These are phyloP conservation scores for Nansenia antarctica DNA, from an alignment of 2,113 vertebrate species.

Conservation along the genomic window DNA sequence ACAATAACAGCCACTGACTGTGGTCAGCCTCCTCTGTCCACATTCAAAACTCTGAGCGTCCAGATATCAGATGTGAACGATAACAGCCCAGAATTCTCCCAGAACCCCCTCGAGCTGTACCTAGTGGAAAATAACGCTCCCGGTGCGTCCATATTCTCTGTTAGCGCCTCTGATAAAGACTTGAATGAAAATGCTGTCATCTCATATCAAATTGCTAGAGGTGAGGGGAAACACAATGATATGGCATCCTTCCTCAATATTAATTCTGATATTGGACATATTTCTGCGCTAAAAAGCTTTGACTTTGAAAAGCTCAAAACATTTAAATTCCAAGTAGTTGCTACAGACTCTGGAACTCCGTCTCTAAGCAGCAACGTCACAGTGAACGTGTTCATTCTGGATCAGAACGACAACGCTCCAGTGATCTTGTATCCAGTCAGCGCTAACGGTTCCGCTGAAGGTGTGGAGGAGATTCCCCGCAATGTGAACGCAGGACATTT, in stretches of 20 bases:
- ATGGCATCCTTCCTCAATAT: constrained; percentile 53
- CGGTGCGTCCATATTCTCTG: constrained; percentile 41
- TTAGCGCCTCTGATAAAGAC: constrained; percentile 63
- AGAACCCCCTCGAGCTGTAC: background rate
- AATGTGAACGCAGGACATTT: background rate
- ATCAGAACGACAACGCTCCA: constrained; percentile 1
- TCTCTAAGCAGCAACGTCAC: background rate
- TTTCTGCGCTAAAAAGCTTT: background rate
- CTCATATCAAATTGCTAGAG: constrained; percentile 47
- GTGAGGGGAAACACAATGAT: background rate
- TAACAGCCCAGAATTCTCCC: constrained; percentile 39
- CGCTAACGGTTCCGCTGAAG: background rate
- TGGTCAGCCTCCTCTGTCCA: constrained; percentile 36
- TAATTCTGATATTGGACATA: constrained; percentile 42
- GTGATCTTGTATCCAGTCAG: background rate
- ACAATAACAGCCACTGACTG: constrained; percentile 38
- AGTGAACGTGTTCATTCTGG: constrained; percentile 11
- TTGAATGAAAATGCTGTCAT: constrained; percentile 61
- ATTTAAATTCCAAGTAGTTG: constrained; percentile 14
- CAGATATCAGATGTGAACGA: constrained; percentile 56
- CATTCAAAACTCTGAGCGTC: constrained; percentile 32
- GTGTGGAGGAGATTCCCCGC: background rate
- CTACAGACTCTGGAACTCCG: constrained; percentile 17
- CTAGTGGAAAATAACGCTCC: background rate
- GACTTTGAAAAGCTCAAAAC: constrained; percentile 19